phyloP scores from a whole-genome alignment of 2,797 vertebrate genomes.

The Muscicapa striata region DNA sequence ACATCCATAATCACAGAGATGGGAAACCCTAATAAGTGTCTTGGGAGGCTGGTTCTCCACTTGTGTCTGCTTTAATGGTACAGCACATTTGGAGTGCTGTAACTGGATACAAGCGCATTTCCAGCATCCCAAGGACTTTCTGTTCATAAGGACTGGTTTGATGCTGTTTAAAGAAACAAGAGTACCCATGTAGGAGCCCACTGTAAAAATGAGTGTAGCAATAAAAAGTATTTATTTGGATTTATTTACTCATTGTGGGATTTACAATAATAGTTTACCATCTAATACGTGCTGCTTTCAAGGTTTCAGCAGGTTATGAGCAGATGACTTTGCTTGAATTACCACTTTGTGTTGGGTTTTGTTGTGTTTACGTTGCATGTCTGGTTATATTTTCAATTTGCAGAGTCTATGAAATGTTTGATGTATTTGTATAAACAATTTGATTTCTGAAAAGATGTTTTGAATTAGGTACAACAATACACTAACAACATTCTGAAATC shows the following conservation, averaged over 20 bases:
- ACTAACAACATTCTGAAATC: background rate
- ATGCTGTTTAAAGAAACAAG: background rate
- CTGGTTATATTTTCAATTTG: slow-evolving; percentile 13
- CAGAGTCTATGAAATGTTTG: background rate
- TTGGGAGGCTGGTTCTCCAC: background rate
- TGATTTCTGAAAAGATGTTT: slow-evolving; percentile 7
- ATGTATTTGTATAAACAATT: slow-evolving; percentile 14
- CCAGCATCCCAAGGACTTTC: background rate
- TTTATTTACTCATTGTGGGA: background rate
- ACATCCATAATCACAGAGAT: background rate
- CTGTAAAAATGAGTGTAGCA: background rate
- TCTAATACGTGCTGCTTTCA: background rate
- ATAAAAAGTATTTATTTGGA: background rate
- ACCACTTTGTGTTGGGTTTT: background rate
- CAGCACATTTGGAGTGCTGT: background rate
- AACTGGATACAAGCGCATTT: background rate
- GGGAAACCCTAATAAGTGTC: background rate
- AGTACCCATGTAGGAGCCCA: background rate
- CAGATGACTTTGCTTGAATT: background rate
- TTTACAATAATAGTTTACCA: background rate
- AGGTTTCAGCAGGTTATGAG: background rate
- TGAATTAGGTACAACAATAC: background rate
- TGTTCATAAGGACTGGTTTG: background rate
- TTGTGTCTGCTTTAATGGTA: background rate
- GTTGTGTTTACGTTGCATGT: background rate